These are phyloP conservation scores for Epicampocera succincta DNA, from an alignment of 2,888 invertebrate genomes.

Conservation along the genomic window DNA sequence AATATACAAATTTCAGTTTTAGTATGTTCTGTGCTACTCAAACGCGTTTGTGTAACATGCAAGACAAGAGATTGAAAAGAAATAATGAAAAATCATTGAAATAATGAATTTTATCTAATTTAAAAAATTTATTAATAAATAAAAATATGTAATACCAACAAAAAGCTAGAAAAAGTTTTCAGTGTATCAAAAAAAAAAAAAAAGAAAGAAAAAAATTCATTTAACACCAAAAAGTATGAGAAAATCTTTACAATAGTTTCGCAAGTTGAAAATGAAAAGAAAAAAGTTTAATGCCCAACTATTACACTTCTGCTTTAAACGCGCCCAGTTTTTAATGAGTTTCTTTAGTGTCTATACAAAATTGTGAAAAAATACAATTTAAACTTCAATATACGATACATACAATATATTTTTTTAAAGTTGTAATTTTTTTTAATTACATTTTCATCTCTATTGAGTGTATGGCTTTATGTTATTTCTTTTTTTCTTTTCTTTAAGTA, in stretches of 20 bases:
- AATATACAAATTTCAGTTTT: constrained; percentile 51
- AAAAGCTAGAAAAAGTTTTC: constrained; percentile 12
- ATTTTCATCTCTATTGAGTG: constrained; percentile 47
- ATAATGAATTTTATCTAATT: constrained; percentile 50
- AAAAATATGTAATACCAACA: neutral
- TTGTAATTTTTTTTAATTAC: constrained; percentile 41
- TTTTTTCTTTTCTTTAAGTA: constrained; percentile 42
- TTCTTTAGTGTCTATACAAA: constrained; percentile 50
- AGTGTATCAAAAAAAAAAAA: constrained; percentile 26
- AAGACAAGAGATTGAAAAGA: constrained; percentile 31
- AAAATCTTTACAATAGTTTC: constrained; percentile 46
- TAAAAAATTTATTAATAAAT: constrained; percentile 8
- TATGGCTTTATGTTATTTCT: constrained; percentile 37
- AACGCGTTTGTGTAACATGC: constrained; percentile 66
- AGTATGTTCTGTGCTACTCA: constrained; percentile 52
- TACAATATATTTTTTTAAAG: neutral
- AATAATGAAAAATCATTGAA: constrained; percentile 42
- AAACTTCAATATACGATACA: constrained; percentile 10
- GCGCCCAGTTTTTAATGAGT: constrained; percentile 72
- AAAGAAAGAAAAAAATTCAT: too few relatives aligned
- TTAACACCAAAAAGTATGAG: constrained; percentile 19
- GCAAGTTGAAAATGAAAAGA: constrained; percentile 41
- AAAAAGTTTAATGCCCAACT: neutral
- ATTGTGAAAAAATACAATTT: constrained; percentile 31
- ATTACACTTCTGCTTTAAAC: constrained; percentile 55